Evolutionary conservation across 2,888 invertebrate genomes (phyloP), one percentile per base, ranked within the genome.

Genomic region (Mylabris sibirica): DNA sequence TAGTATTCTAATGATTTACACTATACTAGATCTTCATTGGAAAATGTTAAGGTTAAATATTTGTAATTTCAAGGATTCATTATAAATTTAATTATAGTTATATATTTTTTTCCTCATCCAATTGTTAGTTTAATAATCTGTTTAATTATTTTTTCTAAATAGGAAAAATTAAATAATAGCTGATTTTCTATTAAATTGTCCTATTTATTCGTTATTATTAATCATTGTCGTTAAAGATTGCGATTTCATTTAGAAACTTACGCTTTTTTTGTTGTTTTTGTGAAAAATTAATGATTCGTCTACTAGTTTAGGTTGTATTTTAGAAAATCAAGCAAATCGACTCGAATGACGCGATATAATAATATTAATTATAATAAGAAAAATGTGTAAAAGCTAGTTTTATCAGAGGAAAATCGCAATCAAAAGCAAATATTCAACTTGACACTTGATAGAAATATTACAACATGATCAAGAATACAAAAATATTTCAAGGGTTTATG

Each of bases 281-380:
- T 67, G 63, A 66, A 69, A 68, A 72, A 68, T 72, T 72, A 74
- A 72, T 72, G 72, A 72, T 71, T 69, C 69, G 74, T 71, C 74
- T 69, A 61, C 74, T 70, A 59, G 61, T 64, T 67, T 60, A 60
- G 63, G 66, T 60, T 41, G 63, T 6, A 17, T 41, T 63, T 60
- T 63, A 72, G 70, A 70, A 73, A 74, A 72, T 69, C 64, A 66
- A 70, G 65, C 65, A 73, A 74, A 74, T 66, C 57, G 66, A 70
- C 65, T 68, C 68, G 70, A 72, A 70, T 65, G 68, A 66, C 69
- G 66, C 69, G 71, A 72, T 69, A 76, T 76, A 80, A 79, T 77
- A 77, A 78, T 74, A 78, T 4, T 30, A 30, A 30, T 30, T 6
- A 30, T 30, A n/a, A n/a, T n/a, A n/a, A n/a, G n/a, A n/a, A n/a